Conservation (phyloP, 2,797 vertebrate genomes). For the Diplodus sargus region DNA sequence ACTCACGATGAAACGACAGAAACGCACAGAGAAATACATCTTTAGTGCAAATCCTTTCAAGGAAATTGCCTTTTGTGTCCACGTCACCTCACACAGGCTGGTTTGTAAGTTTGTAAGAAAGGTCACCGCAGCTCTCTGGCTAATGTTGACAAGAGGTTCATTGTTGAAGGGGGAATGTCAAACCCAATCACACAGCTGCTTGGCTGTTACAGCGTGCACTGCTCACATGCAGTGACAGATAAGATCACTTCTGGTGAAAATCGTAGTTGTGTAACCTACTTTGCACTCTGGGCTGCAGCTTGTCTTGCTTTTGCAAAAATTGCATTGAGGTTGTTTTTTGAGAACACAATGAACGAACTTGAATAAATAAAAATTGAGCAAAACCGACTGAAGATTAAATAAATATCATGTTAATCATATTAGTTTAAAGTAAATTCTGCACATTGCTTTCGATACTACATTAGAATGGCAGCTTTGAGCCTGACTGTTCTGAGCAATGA, state of each 20-base stretch:
- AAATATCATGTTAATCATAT: background rate
- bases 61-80: slow-evolving; percentile 28
- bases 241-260: slow-evolving; percentile 73
- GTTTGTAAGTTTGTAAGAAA: slow-evolving; percentile 65
- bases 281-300: slow-evolving; percentile 54
- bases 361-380: too few species aligned
- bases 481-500: background rate
- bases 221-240: slow-evolving; percentile 72
- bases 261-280: slow-evolving; percentile 72
- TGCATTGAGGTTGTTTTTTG: slow-evolving; percentile 5
- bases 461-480: background rate
- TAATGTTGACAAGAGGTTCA: slow-evolving; percentile 72
- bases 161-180: slow-evolving; percentile 67
- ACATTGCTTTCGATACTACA: background rate
- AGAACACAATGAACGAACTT: background rate
- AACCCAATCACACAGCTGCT: slow-evolving; percentile 75
- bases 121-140: slow-evolving; percentile 63
- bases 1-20: slow-evolving; percentile 28
- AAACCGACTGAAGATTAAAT: too few species aligned
- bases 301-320: slow-evolving; percentile 24
- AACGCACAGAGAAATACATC: background rate
- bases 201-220: slow-evolving; percentile 54
- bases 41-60: slow-evolving; percentile 7
- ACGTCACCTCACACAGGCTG: slow-evolving; percentile 32
- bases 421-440: background rate